A percentile compares a stretch with the other conserved stretches of the same genome.
Conservation (phyloP, 2,113 vertebrate species). For the Siniperca knerii region DNA sequence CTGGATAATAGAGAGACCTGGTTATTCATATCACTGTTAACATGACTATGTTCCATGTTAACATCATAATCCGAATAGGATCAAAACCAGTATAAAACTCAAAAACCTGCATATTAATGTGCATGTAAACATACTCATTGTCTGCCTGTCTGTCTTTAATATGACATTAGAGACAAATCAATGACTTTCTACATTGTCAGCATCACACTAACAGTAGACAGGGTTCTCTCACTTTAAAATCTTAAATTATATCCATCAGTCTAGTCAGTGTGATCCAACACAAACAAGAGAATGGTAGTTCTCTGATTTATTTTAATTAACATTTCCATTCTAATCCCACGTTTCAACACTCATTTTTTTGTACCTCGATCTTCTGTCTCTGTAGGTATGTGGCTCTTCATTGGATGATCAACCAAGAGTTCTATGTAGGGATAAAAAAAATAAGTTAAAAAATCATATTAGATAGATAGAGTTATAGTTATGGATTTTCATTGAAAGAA, state of each 20-base stretch:
- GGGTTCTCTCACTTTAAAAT: not conserved
- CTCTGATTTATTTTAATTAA: not conserved
- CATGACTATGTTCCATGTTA: not conserved
- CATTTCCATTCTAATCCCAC: not conserved
- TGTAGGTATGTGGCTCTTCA: not conserved
- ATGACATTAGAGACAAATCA: not conserved
- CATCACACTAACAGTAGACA: not conserved
- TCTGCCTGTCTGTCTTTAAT: not conserved
- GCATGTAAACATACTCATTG: not conserved
- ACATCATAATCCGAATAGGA: not conserved
- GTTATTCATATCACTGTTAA: too few relatives aligned
- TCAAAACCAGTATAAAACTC: not conserved
- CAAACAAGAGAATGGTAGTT: not conserved
- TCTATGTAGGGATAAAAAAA: slow-evolving; percentile 26
- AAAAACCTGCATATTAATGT: not conserved
- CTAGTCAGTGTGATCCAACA: not conserved
- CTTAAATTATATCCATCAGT: not conserved
- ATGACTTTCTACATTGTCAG: not conserved
- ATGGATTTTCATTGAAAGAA: not conserved
- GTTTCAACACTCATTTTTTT: not conserved
- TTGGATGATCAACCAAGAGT: slow-evolving; percentile 25
- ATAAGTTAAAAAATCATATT: not conserved
- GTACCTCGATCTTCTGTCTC: slow-evolving; percentile 45
- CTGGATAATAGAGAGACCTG: not conserved
- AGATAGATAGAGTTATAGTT: too few relatives aligned